Conservation (phyloP, 2,797 vertebrate genomes). For the Gallirallus australis region DNA sequence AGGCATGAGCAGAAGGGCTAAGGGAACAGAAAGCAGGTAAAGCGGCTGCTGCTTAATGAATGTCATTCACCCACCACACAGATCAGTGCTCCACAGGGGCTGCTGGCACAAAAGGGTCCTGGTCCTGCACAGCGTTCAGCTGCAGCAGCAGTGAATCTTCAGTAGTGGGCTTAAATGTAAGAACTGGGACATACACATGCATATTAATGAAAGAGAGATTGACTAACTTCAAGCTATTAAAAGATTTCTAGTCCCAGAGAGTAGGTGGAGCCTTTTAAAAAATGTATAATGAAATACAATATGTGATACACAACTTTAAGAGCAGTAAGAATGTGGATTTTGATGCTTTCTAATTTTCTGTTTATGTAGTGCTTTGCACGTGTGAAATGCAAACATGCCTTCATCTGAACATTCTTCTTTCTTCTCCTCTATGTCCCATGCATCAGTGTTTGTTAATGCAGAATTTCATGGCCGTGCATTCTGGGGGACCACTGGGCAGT, state of each 20-base stretch:
- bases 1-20: not conserved
- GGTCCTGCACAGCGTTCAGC: not conserved
- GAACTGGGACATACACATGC: slow-evolving; percentile 57
- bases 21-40: slow-evolving; percentile 1
- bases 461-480: not conserved
- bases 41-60: not conserved
- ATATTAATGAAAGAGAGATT: slow-evolving; percentile 69
- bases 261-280: slow-evolving; percentile 47
- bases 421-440: not conserved
- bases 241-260: slow-evolving; percentile 41
- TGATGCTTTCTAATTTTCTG: not conserved
- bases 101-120: not conserved
- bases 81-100: not conserved
- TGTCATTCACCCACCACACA: not conserved
- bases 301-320: not conserved
- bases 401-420: not conserved
- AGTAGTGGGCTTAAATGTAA: slow-evolving; percentile 35
- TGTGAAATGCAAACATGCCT: not conserved
- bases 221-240: slow-evolving; percentile 65
- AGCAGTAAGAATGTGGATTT: not conserved
- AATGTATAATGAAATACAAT: slow-evolving; percentile 20
- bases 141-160: not conserved
- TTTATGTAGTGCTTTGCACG: not conserved
- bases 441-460: not conserved
- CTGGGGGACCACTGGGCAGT: not conserved